phyloP scores from a whole-genome alignment of 2,113 vertebrate genomes.

The Vulpes lagopus region DNA sequence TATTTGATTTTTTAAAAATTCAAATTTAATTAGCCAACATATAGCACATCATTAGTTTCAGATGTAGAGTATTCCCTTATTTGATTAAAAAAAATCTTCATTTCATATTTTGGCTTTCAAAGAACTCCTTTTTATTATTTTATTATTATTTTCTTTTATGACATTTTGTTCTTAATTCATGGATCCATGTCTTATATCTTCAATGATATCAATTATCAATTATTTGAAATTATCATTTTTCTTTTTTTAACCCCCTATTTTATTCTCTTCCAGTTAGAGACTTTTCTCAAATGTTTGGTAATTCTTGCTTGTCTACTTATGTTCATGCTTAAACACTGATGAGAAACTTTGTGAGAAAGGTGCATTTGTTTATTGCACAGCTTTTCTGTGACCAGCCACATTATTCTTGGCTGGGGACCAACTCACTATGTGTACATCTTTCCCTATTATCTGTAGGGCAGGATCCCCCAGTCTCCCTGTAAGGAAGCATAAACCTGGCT shows the following conservation, averaged over 20 bases:
- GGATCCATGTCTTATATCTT: not conserved
- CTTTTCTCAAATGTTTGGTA: not conserved
- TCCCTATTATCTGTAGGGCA: not conserved
- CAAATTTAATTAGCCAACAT: no score
- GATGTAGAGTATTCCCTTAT: not conserved
- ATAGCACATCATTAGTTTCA: no score
- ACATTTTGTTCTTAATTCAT: not conserved
- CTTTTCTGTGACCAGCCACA: not conserved
- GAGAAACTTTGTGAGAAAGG: not conserved
- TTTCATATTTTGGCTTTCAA: constrained; percentile 9
- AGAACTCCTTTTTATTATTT: not conserved
- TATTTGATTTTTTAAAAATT: not conserved
- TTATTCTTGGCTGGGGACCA: not conserved
- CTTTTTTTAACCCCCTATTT: not conserved
- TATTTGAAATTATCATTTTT: constrained; percentile 18
- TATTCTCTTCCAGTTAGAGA: not conserved
- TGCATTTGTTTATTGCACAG: not conserved
- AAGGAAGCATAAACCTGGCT: not conserved
- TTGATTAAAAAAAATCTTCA: not conserved
- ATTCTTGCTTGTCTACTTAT: not conserved
- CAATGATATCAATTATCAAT: not conserved
- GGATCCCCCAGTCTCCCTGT: not conserved
- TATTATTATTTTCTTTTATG: not conserved
- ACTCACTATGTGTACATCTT: not conserved
- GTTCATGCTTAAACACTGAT: not conserved